phyloP scores from a whole-genome alignment of 1,140 invertebrate genomes.

The Whitmania pigra region DNA sequence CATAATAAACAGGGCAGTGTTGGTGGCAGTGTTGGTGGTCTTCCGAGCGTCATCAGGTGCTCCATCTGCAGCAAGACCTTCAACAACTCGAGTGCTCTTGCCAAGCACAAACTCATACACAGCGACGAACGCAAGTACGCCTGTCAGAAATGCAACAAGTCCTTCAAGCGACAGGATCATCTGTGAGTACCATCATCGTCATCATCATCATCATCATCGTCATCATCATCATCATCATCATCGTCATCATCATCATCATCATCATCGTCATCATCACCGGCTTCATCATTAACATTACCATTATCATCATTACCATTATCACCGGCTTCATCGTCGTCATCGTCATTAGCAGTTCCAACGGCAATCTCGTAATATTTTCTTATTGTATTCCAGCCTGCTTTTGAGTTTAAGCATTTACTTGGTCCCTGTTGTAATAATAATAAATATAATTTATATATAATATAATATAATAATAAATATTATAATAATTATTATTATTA shows the following conservation, averaged over 20 bases:
- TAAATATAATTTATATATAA: no score
- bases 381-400: no score
- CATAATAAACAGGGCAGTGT: not conserved
- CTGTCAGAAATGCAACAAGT: slow-evolving; percentile 84
- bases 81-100: slow-evolving; percentile 87
- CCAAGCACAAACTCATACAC: slow-evolving; percentile 93
- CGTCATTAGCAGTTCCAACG: no score
- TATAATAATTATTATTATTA: not conserved
- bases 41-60: slow-evolving; percentile 32
- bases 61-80: slow-evolving; percentile 84
- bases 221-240: slow-evolving; percentile 1
- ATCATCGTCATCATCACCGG: no score
- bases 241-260: not conserved
- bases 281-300: no score
- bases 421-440: no score
- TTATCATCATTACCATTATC: not conserved
- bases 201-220: not conserved
- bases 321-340: not conserved
- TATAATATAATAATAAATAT: not conserved
- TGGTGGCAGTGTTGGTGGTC: not conserved
- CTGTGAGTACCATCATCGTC: slow-evolving; percentile 58
- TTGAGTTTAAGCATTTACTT: no score
- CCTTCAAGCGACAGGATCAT: slow-evolving; percentile 96
- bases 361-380: no score
- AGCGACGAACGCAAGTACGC: slow-evolving; percentile 93